Conservation (phyloP, 1,140 invertebrate species). For the Cotesia chilonis region DNA sequence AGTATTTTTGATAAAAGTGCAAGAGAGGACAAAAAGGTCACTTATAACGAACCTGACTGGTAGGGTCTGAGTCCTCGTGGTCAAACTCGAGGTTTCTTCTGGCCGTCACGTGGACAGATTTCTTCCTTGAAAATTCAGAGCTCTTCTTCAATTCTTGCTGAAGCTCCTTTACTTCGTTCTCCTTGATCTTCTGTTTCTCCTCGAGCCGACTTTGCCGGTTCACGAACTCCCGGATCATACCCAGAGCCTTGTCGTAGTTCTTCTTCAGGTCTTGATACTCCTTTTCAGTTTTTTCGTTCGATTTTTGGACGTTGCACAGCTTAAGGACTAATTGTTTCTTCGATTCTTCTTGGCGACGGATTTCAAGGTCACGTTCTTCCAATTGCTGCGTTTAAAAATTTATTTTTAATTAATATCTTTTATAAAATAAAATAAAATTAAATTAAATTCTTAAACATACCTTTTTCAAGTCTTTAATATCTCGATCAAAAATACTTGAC, state of each 20-base stretch:
- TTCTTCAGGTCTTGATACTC: conserved; percentile 54
- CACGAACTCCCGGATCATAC: conserved; percentile 61
- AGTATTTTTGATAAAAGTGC: too few species aligned
- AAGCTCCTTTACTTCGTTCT: conserved; percentile 51
- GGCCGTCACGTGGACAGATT: conserved; percentile 33
- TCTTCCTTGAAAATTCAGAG: conserved; percentile 36
- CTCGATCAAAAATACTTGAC: neutral
- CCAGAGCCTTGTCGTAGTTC: conserved; percentile 56
- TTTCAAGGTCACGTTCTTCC: conserved; percentile 52
- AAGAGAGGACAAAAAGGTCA: too few species aligned
- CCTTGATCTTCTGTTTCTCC: conserved; percentile 52
- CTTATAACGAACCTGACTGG: too few species aligned
- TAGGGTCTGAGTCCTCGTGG: neutral
- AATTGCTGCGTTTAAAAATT: conserved; percentile 46
- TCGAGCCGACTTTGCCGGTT: conserved; percentile 51
- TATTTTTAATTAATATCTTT: neutral
- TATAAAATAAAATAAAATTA: neutral
- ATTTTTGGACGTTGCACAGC: conserved; percentile 52
- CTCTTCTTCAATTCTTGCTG: conserved; percentile 54
- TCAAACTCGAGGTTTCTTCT: neutral
- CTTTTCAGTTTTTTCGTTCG: conserved; percentile 43
- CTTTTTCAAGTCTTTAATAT: conserved; percentile 31
- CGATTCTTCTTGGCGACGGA: conserved; percentile 50
- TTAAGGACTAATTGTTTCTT: conserved; percentile 58
- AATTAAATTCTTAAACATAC: conserved; percentile 13